phyloP scores from a whole-genome alignment of 2,113 vertebrate genomes.

The Aldabrachelys gigantea region DNA sequence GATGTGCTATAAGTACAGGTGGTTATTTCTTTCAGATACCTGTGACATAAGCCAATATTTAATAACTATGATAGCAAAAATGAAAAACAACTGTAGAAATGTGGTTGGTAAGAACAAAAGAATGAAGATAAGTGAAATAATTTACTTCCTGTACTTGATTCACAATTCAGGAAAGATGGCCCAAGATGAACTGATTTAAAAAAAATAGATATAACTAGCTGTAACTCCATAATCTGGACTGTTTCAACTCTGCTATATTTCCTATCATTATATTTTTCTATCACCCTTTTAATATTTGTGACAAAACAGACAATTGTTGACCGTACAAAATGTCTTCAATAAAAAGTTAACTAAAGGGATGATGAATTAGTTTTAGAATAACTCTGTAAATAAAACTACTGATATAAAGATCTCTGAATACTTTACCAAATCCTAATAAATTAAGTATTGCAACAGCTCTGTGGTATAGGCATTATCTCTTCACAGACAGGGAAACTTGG shows the following conservation, averaged over 20 bases:
- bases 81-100: background rate
- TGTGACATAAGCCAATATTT: background rate
- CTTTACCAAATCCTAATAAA: constrained; percentile 45
- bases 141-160: background rate
- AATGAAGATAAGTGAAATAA: background rate
- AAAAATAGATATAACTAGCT: background rate
- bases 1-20: background rate
- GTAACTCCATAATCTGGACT: background rate
- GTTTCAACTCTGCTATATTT: background rate
- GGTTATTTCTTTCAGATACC: background rate
- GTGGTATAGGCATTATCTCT: constrained; percentile 23
- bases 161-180: background rate
- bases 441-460: constrained; percentile 11
- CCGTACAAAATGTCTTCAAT: background rate
- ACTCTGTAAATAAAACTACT: background rate
- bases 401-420: constrained; percentile 26
- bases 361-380: constrained; percentile 22
- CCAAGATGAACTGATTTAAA: background rate
- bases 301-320: background rate
- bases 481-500: constrained; percentile 26
- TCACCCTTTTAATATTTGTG: background rate
- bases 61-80: background rate
- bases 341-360: background rate
- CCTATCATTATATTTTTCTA: background rate
- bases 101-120: background rate